phyloP scores from a whole-genome alignment of 2,797 vertebrate genomes.

The Rhinophrynus dorsalis region DNA sequence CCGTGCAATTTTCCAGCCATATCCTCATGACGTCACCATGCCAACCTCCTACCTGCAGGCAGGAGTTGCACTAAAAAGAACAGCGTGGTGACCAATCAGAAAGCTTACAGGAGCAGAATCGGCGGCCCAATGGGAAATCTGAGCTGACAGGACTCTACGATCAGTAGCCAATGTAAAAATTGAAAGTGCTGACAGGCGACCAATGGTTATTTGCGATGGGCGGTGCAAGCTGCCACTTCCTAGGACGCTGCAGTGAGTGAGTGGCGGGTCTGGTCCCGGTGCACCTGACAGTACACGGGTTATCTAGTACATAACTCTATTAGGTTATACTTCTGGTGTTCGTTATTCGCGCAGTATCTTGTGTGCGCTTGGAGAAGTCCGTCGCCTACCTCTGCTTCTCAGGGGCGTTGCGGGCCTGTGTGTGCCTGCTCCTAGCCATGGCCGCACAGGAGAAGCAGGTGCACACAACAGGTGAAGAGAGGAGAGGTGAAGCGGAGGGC shows the following conservation, averaged over 20 bases:
- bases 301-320: too few species aligned
- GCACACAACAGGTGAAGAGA: slow-evolving; percentile 69
- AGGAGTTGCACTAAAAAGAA: neutral
- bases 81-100: slow-evolving; percentile 4
- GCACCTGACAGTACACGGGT: slow-evolving; percentile 27
- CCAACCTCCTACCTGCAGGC: slow-evolving; percentile 24
- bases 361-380: neutral
- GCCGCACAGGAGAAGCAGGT: slow-evolving; percentile 77
- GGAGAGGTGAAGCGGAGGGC: slow-evolving; percentile 58
- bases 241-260: slow-evolving; percentile 46
- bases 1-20: too few species aligned
- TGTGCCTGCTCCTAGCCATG: slow-evolving; percentile 68
- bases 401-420: slow-evolving; percentile 18
- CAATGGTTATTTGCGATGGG: slow-evolving; percentile 49
- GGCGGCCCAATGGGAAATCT: neutral
- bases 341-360: neutral
- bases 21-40: slow-evolving; percentile 3
- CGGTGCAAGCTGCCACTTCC: slow-evolving; percentile 38
- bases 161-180: neutral
- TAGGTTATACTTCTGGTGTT: neutral
- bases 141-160: neutral
- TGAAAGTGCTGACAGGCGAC: neutral
- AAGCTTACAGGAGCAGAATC: neutral
- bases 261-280: slow-evolving; percentile 43
- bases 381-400: neutral